Evolutionary conservation across 2,113 vertebrate species (phyloP).

Genomic region (Neoarius graeffei): DNA sequence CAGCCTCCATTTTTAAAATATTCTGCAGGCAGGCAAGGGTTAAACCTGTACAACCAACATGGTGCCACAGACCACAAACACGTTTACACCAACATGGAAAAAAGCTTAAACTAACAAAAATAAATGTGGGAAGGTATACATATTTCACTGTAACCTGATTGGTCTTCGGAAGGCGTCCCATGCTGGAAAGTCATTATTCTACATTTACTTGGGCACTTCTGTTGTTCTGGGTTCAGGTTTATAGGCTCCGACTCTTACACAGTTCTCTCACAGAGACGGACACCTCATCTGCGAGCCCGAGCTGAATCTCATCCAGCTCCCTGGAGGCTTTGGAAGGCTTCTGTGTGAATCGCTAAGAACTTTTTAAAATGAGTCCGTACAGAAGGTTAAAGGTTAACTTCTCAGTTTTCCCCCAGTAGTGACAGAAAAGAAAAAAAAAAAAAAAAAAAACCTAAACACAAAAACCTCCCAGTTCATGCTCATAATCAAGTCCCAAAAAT

Average conservation of each 20-base stretch:
- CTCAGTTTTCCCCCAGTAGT: conserved; percentile 74
- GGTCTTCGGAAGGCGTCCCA: conserved; percentile 9
- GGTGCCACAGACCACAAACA: conserved; percentile 75
- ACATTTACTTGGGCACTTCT: conserved; percentile 36
- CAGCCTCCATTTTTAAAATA: conserved; percentile 15
- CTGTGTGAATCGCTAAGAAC: conserved; percentile 45
- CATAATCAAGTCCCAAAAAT: conserved; percentile 63
- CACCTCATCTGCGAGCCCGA: conserved; percentile 35
- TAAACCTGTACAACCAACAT: conserved; percentile 69
- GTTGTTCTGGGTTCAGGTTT: conserved; percentile 29
- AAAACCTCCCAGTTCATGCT: conserved; percentile 66
- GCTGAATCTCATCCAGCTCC: conserved; percentile 46
- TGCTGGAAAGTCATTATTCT: conserved; percentile 17
- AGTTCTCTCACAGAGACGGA: conserved; percentile 43
- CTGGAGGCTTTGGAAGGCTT: conserved; percentile 29
- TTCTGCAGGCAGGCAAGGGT: conserved; percentile 49
- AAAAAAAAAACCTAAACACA: conserved; percentile 23
- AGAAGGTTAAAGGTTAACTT: conserved; percentile 70
- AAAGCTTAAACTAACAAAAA: conserved; percentile 67
- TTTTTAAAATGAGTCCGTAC: conserved; percentile 67
- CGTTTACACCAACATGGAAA: conserved; percentile 85
- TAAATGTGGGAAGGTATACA: conserved; percentile 25
- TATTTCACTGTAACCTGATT: conserved; percentile 37
- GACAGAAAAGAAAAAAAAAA: conserved; percentile 55
- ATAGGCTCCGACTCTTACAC: conserved; percentile 17